Evolutionary conservation across 2,888 invertebrate species (phyloP), one percentile per base, ranked within the genome.

Genomic region (Drosophila helvetica): DNA sequence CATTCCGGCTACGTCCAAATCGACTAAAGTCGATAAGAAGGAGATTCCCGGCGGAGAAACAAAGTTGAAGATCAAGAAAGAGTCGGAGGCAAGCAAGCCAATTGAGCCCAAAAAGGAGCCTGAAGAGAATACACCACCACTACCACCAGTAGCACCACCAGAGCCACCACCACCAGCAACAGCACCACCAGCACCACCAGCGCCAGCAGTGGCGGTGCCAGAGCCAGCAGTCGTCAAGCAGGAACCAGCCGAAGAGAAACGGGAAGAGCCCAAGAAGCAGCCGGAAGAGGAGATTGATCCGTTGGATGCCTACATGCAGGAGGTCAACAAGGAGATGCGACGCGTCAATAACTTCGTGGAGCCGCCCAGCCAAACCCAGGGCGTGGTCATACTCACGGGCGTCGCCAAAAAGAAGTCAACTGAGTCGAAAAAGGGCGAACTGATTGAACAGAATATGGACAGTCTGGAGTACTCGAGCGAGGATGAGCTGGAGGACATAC

Each of bases 381-480:
- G 95, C 17, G 94, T 97, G 1, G 95, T 97, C 2, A 96, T 97
- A 63, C 94, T 97, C 3, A 96, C 96, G 0, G 97, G 97, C 7
- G 95, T 96, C 6, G 96, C 97, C 0, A 97, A 97, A 91, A 96
- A 96, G 87, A 85, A 86, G 15, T 95, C 95, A 75, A 93, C 94
- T 38, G 95, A 95, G 80, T 72, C 78, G 10, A 95, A 96, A 80
- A 98, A 99, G 93, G 99, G 99, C 59, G 99, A 99, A 92, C 93
- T 99, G n/a, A 98, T 99, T 89, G 99, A 99, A 92, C 99, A 98
- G 91, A 99, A 99, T 92, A 98, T 98, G 92, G 99, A 99, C 91
- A 98, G 98, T 0, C 93, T 99, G 72, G 99, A 98, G 93, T 99
- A 99, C 93, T 98, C 98, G 0, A 98, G 98, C 15, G 99, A 99